Base-by-base conservation (phyloP, 2,113 vertebrate species). In the Lasiurus cinereus region DNA sequence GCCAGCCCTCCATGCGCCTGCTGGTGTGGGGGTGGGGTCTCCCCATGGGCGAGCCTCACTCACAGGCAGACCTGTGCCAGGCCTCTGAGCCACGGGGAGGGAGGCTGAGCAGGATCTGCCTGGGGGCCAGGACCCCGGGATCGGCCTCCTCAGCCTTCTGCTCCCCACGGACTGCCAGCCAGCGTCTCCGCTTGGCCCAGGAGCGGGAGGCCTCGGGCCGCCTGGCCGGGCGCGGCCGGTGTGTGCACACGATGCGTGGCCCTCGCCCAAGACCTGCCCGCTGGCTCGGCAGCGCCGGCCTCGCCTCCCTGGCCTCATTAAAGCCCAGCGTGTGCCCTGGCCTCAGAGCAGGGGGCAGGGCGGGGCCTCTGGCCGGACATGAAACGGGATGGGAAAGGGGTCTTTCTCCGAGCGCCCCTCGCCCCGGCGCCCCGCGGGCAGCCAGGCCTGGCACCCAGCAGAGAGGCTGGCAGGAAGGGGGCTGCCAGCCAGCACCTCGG, bases 281-380 rank as follows among this genome's bases (percentile, higher is more conserved):
- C 82, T 18, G 54, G 67, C 78, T n/a, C 78, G 13, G 8, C 24
- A 6, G 54, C 64, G 67, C 74, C 83, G 88, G 64, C 76, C 54
- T 92, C 87, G 39, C 59, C 66, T 70, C 27, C 70, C 82, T 11
- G 5, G 66, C 82, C 67, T 86, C n/a, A 18, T 88, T 77, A 85
- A 82, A 96, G 96, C 74, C 66, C 93, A 64, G 77, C 52, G 67
- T 0, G 14, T n/a, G 24, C 93, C 82, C 88, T 77, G 62, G 88
- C 48, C 5, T 39, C 2, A 56, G 39, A 82, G 84, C 72, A 21
- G 54, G 33, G 33, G 64, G 54, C 64, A 91, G 39, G 1, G 3
- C 0, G 4, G 16, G 73, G 64, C 56, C 92, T 59, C 46, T n/a
- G 76, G 67, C 92, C 76, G 74, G 87, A 72, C 14, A n/a, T 43